Conservation (phyloP, 2,888 invertebrate genomes). For the Patella depressa region DNA sequence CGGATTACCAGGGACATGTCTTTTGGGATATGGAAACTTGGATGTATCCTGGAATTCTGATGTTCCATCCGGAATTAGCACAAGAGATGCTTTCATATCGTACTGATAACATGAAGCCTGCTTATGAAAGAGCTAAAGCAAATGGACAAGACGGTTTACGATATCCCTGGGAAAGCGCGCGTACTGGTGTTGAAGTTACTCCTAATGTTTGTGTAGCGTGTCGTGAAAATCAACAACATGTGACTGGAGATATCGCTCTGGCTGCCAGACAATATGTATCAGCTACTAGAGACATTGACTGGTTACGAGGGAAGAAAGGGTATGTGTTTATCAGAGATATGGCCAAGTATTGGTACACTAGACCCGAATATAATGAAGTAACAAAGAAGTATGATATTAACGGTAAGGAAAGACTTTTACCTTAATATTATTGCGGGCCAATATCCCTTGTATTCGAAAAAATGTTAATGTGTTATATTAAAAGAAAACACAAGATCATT, state of each 20-base stretch:
- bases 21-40: slow-evolving; percentile 58
- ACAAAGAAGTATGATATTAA: slow-evolving; percentile 54
- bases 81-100: slow-evolving; percentile 45
- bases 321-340: slow-evolving; percentile 57
- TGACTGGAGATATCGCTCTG: slow-evolving; percentile 63
- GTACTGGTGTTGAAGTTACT: slow-evolving; percentile 43
- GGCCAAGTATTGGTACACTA: slow-evolving; percentile 56
- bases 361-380: slow-evolving; percentile 42
- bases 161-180: slow-evolving; percentile 50
- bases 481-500: too few relatives aligned
- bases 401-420: slow-evolving; percentile 36
- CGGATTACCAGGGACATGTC: slow-evolving; percentile 53
- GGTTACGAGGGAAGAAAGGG: slow-evolving; percentile 44
- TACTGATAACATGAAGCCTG: slow-evolving; percentile 25
- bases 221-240: slow-evolving; percentile 39
- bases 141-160: slow-evolving; percentile 36
- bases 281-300: slow-evolving; percentile 56
- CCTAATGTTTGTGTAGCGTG: slow-evolving; percentile 24
- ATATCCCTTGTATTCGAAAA: too few relatives aligned
- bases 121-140: slow-evolving; percentile 35
- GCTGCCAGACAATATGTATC: slow-evolving; percentile 61
- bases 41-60: slow-evolving; percentile 50
- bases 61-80: slow-evolving; percentile 48
- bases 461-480: too few relatives aligned
- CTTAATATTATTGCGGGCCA: too few relatives aligned